A percentile compares a stretch with the other conserved stretches of the same genome.
Evolutionary conservation across 2,797 vertebrate species (phyloP).

Genomic region (Chaetodon trifasciatus): DNA sequence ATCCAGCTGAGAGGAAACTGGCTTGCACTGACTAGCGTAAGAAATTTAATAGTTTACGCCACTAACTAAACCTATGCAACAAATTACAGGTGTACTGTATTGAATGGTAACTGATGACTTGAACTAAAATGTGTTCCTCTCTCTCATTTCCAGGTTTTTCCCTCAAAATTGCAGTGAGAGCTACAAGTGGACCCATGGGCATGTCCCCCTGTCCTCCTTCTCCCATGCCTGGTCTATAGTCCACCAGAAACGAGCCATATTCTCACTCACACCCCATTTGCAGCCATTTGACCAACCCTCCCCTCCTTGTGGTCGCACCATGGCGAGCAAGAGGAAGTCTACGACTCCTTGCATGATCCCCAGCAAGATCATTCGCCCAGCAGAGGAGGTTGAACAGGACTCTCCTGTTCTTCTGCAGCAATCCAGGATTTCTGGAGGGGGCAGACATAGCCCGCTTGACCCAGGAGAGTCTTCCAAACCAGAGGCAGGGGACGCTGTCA

Average conservation of each 20-base stretch:
- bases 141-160: conserved; percentile 65
- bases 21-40: conserved; percentile 28
- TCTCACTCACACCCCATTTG: conserved; percentile 42
- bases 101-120: conserved; percentile 5
- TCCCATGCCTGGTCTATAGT: conserved; percentile 75
- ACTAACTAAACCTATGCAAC: too few species aligned
- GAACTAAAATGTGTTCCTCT: conserved; percentile 26
- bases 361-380: conserved; percentile 86
- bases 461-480: conserved; percentile 66
- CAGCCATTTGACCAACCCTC: conserved; percentile 53
- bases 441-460: conserved; percentile 66
- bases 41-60: neutral
- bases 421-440: conserved; percentile 63
- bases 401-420: conserved; percentile 67
- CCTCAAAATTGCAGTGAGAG: conserved; percentile 26
- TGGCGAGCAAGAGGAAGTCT: conserved; percentile 99
- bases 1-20: conserved; percentile 29
- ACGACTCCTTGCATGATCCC: conserved; percentile 99
- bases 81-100: neutral
- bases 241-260: conserved; percentile 52
- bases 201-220: conserved; percentile 54
- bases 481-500: conserved; percentile 65
- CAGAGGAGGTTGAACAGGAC: conserved; percentile 85
- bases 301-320: conserved; percentile 67
- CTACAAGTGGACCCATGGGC: conserved; percentile 64